Evolutionary conservation across 1,140 invertebrate species (phyloP).

Genomic region (Eumaeus atala): DNA sequence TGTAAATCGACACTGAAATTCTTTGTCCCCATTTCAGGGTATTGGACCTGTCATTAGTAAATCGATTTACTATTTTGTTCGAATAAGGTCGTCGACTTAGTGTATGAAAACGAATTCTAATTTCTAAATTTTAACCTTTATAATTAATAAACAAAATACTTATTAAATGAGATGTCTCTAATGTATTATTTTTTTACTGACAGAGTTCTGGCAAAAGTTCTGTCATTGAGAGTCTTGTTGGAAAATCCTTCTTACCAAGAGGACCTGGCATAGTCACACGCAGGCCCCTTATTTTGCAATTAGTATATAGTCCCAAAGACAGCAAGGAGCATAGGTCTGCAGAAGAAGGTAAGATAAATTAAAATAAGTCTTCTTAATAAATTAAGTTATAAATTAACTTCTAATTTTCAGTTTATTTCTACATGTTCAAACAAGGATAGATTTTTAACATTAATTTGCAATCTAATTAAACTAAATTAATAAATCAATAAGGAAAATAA

Average conservation of each 20-base stretch:
- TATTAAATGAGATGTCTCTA: too few relatives aligned
- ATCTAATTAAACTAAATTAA: too few relatives aligned
- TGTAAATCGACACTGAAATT: slow-evolving; percentile 65
- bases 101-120: too few relatives aligned
- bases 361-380: too few relatives aligned
- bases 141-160: too few relatives aligned
- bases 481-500: too few relatives aligned
- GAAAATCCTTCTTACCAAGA: slow-evolving; percentile 96
- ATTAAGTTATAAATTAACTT: too few relatives aligned
- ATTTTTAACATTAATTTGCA: too few relatives aligned
- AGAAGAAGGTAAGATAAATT: slow-evolving; percentile 81
- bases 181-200: not conserved
- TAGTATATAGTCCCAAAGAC: slow-evolving; percentile 93
- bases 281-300: slow-evolving; percentile 93
- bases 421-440: too few relatives aligned
- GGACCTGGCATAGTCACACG: slow-evolving; percentile 98
- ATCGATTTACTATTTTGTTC: slow-evolving; percentile 25
- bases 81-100: too few relatives aligned
- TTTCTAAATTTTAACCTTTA: too few relatives aligned
- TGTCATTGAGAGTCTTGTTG: slow-evolving; percentile 98
- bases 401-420: too few relatives aligned
- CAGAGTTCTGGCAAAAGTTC: slow-evolving; percentile 99
- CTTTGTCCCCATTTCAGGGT: slow-evolving; percentile 58
- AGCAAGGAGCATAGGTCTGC: slow-evolving; percentile 88
- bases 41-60: slow-evolving; percentile 36